Conservation (phyloP, 1,140 invertebrate genomes). For the Euura lappo region DNA sequence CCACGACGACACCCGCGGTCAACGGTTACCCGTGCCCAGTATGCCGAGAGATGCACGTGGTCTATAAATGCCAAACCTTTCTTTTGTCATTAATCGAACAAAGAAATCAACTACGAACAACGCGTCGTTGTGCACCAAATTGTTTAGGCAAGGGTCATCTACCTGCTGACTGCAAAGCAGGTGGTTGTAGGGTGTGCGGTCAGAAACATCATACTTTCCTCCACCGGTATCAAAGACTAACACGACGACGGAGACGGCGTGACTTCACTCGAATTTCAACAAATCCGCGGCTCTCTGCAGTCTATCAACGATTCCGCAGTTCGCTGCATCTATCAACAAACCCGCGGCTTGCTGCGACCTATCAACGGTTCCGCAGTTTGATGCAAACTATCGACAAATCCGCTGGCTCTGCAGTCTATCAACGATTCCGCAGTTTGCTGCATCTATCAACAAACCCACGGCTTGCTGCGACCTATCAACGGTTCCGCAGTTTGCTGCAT, state of each 20-base stretch:
- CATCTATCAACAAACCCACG: too few species aligned
- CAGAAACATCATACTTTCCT: slow-evolving; percentile 16
- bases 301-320: background rate
- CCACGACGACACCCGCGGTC: background rate
- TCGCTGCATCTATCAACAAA: too few species aligned
- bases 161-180: background rate
- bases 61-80: slow-evolving; percentile 17
- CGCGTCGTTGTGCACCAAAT: background rate
- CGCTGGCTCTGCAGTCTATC: too few species aligned
- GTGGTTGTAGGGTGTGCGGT: slow-evolving; percentile 7
- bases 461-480: too few species aligned
- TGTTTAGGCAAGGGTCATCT: background rate
- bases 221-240: background rate
- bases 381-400: too few species aligned
- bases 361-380: too few species aligned
- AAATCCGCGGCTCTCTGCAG: background rate
- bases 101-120: slow-evolving; percentile 10
- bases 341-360: too few species aligned
- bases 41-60: slow-evolving; percentile 10
- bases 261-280: background rate
- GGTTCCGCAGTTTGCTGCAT: too few species aligned
- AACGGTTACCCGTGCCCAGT: background rate
- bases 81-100: slow-evolving; percentile 1
- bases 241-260: background rate
- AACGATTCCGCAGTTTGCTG: too few species aligned